Evolutionary conservation across 2,797 vertebrate genomes (phyloP).

Genomic region (Margarornis squamiger): DNA sequence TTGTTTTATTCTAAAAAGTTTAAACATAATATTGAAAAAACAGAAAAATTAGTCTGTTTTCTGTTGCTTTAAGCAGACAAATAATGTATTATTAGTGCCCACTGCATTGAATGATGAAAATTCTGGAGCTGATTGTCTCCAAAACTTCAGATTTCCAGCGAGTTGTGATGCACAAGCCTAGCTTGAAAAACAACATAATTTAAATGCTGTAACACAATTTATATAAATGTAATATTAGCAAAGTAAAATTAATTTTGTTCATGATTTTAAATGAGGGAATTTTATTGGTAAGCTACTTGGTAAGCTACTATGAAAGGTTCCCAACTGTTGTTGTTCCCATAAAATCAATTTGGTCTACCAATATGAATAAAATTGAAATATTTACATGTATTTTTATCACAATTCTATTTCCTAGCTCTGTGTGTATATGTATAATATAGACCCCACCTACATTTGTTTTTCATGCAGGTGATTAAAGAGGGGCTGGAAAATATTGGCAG

Average conservation of each 20-base stretch:
- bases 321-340: background rate
- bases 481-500: background rate
- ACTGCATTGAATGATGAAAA: background rate
- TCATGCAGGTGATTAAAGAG: background rate
- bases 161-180: background rate
- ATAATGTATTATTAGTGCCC: background rate
- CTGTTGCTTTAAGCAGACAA: background rate
- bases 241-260: background rate
- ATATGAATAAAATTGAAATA: background rate
- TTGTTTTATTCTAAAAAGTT: background rate
- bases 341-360: background rate
- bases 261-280: background rate
- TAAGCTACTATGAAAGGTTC: background rate
- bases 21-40: constrained; percentile 31
- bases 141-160: background rate
- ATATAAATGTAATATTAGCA: background rate
- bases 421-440: background rate
- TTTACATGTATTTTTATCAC: background rate
- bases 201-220: background rate
- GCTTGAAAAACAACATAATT: background rate
- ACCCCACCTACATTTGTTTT: background rate
- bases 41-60: background rate
- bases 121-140: background rate
- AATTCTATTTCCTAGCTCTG: background rate
- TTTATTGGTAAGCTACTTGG: background rate